Evolutionary conservation across 2,797 vertebrate species (phyloP), one percentile per base, ranked within the genome.

Genomic region (Spondyliosoma cantharus): DNA sequence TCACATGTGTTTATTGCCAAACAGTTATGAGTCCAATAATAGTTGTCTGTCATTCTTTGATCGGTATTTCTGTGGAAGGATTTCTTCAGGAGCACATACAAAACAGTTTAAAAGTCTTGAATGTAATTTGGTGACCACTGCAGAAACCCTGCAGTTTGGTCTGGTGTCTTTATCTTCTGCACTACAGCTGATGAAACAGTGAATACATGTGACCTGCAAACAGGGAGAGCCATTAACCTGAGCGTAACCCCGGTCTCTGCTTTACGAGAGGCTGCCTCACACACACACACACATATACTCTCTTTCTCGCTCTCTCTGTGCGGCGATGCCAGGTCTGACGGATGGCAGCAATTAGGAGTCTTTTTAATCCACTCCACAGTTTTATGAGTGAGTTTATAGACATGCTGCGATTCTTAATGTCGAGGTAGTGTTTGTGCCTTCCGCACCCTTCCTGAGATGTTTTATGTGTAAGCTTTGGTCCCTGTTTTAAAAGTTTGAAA

Each of bases 321-420:
- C 74, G 74, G 37, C 5, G 9, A 67, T 58, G 62, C 73, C 81
- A 83, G 52, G 22, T 82, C 80, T 64, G 81, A 84, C 14, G 20
- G 66, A 80, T 75, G 76, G 79, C 67, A 80, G 68, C 86, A 78
- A 74, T 86, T 78, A 81, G 42, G 53, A 67, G 42, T 76, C 52
- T 43, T 52, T 82, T 89, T 84, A 87, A 86, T 74, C 76, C 74
- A 64, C 77, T 74, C 74, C 60, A 46, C 22, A 45, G 25, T 63
- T 88, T 89, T 74, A 87, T 48, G 61, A 86, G 84, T 6, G 8
- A 16, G 48, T 87, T 86, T 82, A 79, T 70, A 69, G 82, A 65
- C 86, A 19, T 27, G 78, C 72, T 87, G 78, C 29, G 64, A 69
- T 71, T 76, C 52, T 53, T 67, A 32, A 58, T 58, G 80, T 76